Base-by-base conservation (phyloP, 2,113 vertebrate genomes). In the Tachysurus vachellii region DNA sequence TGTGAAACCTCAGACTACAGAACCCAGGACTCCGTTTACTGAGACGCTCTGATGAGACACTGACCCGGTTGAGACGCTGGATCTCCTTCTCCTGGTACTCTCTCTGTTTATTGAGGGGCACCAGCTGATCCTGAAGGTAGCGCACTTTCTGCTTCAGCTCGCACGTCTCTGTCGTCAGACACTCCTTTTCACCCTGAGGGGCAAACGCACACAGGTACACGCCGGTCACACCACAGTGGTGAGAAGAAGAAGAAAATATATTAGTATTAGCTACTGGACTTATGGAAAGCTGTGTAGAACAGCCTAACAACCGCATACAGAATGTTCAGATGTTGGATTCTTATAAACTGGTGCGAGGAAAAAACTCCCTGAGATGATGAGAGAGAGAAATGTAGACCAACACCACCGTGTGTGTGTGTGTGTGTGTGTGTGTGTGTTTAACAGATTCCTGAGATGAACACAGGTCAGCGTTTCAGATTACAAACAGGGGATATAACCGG, bases 11-110 rank as follows among this genome's bases (percentile, higher is more conserved):
- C 47, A 50, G 47, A 50, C 47, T 50, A 50, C 47, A 50, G 5
- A 36, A 50, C 47, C 47, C 47, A 9, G 47, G 47, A 50, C 47
- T 9, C 5, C 8, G 47, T 50, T 5, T 7, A 50, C 47, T 50
- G 5, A 50, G 2, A 50, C 0, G 5, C 8, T 50, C 47, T 0
- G 5, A 50, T 50, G 47, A 50, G 47, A 68, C 53, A 84, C 93
- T 87, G 71, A 98, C 98, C 95, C 98, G 96, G 92, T 99, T 99
- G 86, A 99, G 96, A 80, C 98, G 94, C 88, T 98, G 96, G 91
- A 99, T 99, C 94, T 99, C 98, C 89, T 97, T 98, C 88, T 99
- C 98, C 93, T 99, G 98, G 93, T 98, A 99, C 62, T 98, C 97
- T 21, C 96, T 94, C 92, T 99, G 97, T 88, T 97, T 96, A 88